phyloP scores from a whole-genome alignment of 2,797 vertebrate genomes.

The Sarcophilus harrisii region DNA sequence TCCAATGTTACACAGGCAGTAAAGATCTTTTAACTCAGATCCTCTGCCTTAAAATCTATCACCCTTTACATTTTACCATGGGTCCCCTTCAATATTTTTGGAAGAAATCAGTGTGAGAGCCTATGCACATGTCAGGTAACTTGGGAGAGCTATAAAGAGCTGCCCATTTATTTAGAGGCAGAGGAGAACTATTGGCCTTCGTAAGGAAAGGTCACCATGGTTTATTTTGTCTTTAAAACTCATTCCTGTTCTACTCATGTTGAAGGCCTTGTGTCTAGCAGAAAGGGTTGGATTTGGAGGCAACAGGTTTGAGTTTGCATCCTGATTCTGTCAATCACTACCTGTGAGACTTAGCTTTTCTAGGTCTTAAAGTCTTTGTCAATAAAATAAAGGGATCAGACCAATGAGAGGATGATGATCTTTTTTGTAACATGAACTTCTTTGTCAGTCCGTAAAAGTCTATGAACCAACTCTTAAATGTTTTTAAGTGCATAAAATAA shows the following conservation, averaged over 20 bases:
- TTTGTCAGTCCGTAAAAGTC: neutral
- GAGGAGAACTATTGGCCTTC: neutral
- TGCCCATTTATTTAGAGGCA: neutral
- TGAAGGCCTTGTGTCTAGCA: neutral
- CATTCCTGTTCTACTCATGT: neutral
- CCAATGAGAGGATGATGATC: neutral
- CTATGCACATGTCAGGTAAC: neutral
- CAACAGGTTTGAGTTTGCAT: neutral
- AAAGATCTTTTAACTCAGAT: neutral
- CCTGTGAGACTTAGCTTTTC: neutral
- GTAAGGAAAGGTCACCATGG: neutral
- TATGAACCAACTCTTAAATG: neutral
- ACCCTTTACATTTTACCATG: neutral
- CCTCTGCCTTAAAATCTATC: neutral
- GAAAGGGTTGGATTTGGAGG: neutral
- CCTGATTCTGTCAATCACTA: neutral
- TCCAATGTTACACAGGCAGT: neutral
- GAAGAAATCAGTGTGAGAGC: neutral
- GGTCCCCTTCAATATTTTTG: neutral
- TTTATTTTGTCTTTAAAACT: neutral
- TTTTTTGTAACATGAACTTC: neutral
- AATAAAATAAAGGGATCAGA: neutral
- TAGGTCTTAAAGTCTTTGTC: neutral
- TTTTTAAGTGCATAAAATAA: neutral
- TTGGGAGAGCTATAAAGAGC: neutral